Percentiles rank a stretch among this genome's conserved stretches.
phyloP scores from a whole-genome alignment of 2,797 vertebrate species.

The Tolypeutes matacus region DNA sequence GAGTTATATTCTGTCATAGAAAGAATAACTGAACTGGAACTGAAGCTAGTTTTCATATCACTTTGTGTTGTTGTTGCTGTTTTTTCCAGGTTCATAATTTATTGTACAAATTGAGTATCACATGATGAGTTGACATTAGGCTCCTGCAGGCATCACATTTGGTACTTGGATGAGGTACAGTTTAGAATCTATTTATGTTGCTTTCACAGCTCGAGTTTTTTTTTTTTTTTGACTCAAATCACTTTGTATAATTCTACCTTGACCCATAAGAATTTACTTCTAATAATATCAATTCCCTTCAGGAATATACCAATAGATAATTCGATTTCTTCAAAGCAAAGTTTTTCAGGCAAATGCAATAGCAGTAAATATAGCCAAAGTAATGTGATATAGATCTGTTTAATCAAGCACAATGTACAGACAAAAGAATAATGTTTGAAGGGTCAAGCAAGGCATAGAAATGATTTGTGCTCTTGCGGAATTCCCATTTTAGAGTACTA shows the following conservation, averaged over 20 bases:
- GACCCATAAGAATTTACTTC: background rate
- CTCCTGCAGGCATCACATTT: too few relatives aligned
- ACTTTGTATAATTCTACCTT: background rate
- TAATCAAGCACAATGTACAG: conserved; percentile 10
- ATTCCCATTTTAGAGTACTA: conserved; percentile 45
- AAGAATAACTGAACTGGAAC: background rate
- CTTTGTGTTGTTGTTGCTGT: too few relatives aligned
- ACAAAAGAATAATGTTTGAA: conserved; percentile 43
- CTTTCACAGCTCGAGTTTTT: too few relatives aligned
- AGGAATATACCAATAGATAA: conserved; percentile 12
- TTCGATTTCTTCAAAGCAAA: conserved; percentile 64
- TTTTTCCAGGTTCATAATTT: too few relatives aligned
- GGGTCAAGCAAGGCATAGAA: background rate
- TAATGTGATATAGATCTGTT: background rate
- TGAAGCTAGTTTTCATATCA: background rate
- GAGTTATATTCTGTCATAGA: background rate
- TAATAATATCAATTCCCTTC: conserved; percentile 11
- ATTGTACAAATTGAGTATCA: too few relatives aligned
- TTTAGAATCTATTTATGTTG: too few relatives aligned
- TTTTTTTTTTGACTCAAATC: too few relatives aligned
- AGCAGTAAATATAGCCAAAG: conserved; percentile 8
- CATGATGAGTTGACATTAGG: too few relatives aligned
- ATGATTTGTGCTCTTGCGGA: background rate
- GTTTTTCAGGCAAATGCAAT: conserved; percentile 48
- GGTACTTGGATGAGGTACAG: too few relatives aligned